Evolutionary conservation across 2,888 invertebrate genomes (phyloP).

Genomic region (Pseudococcus viburni): DNA sequence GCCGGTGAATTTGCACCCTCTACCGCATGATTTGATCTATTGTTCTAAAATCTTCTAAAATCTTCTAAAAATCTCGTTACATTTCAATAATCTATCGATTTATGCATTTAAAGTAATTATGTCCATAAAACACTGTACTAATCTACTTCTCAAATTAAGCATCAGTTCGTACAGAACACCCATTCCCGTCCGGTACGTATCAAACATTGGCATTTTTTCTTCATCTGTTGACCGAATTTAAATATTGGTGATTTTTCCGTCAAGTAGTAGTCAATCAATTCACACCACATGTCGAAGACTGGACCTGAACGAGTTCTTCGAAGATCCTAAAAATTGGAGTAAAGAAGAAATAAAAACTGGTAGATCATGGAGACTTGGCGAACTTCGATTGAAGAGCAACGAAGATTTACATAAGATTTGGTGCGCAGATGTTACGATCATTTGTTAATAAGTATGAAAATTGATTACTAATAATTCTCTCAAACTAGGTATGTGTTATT

Average conservation of each 20-base stretch:
- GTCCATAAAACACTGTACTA: not conserved
- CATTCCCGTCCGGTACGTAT: not conserved
- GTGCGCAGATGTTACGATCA: conserved; percentile 73
- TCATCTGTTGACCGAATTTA: not conserved
- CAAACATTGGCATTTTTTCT: not conserved
- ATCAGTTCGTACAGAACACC: not conserved
- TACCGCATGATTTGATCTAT: not conserved
- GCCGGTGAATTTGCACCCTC: not conserved
- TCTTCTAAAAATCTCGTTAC: not conserved
- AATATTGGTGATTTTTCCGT: not conserved
- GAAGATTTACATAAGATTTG: conserved; percentile 96
- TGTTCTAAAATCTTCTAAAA: not conserved
- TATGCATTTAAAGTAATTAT: not conserved
- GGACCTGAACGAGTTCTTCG: conserved; percentile 91
- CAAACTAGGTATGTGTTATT: conserved; percentile 82
- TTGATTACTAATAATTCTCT: conserved; percentile 29
- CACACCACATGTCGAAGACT: conserved; percentile 72
- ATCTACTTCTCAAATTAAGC: not conserved
- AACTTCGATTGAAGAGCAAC: conserved; percentile 94
- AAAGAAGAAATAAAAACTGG: conserved; percentile 83
- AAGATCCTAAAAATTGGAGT: conserved; percentile 87
- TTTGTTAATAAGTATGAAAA: not conserved
- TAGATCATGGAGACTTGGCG: conserved; percentile 89
- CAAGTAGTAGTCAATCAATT: conserved; percentile 67
- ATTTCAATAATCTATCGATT: not conserved